phyloP scores from a whole-genome alignment of 2,797 vertebrate genomes.

The Halcyon chelicuti region DNA sequence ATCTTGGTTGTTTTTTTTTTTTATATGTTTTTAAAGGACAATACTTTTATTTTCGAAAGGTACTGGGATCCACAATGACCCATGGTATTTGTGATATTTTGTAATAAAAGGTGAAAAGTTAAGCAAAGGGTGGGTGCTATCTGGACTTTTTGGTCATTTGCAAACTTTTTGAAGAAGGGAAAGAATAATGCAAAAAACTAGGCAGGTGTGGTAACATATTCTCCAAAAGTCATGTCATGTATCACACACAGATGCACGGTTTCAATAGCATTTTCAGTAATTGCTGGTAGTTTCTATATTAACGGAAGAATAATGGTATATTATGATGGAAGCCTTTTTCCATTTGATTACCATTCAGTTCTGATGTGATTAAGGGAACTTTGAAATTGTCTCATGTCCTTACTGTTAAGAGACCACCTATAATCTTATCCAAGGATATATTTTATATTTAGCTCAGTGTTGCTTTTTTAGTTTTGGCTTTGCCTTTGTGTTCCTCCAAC shows the following conservation, averaged over 20 bases:
- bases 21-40: not conserved
- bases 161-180: not conserved
- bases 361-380: slow-evolving; percentile 37
- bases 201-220: not conserved
- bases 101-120: not conserved
- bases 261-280: slow-evolving; percentile 9
- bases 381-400: slow-evolving; percentile 24
- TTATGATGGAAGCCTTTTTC: slow-evolving; percentile 40
- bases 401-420: slow-evolving; percentile 40
- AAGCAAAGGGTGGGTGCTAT: not conserved
- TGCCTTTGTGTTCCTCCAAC: slow-evolving; percentile 22
- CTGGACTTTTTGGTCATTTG: not conserved
- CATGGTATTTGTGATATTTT: not conserved
- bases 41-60: not conserved
- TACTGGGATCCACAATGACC: not conserved
- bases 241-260: not conserved
- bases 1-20: not conserved
- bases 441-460: slow-evolving; percentile 45
- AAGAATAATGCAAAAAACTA: slow-evolving; percentile 6
- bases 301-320: not conserved
- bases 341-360: slow-evolving; percentile 52
- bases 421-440: slow-evolving; percentile 42
- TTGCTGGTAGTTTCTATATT: not conserved
- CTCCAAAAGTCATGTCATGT: not conserved
- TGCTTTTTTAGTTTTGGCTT: not conserved